Conservation (phyloP, 2,113 vertebrate genomes). For the Hirundichthys speculiger region DNA sequence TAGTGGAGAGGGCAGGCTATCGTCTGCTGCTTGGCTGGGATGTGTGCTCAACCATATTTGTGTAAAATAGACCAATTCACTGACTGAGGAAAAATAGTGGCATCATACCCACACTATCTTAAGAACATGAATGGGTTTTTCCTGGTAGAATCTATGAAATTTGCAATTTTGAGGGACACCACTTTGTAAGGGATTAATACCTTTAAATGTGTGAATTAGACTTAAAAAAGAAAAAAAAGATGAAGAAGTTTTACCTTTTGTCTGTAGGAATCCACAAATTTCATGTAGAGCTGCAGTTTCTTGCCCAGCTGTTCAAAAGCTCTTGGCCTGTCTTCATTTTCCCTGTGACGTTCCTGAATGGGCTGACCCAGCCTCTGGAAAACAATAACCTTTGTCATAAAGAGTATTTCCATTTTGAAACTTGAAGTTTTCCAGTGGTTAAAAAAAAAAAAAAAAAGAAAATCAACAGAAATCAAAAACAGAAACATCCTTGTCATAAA, state of each 20-base stretch:
- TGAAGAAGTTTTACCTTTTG: conserved; percentile 93
- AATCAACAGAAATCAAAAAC: background rate
- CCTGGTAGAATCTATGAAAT: too few relatives aligned
- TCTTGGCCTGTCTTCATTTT: conserved; percentile 92
- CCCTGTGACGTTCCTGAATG: conserved; percentile 89
- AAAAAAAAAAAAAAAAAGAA: too few relatives aligned
- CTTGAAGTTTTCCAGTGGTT: background rate
- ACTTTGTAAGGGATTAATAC: too few relatives aligned
- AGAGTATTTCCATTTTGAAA: background rate
- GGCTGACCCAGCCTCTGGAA: conserved; percentile 90
- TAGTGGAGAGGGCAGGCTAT: too few relatives aligned
- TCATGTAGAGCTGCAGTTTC: conserved; percentile 92
- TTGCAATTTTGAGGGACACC: background rate
- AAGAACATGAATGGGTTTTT: too few relatives aligned
- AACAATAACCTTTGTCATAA: background rate
- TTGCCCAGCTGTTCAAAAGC: conserved; percentile 93
- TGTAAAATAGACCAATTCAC: too few relatives aligned
- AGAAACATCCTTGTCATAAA: background rate
- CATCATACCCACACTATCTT: too few relatives aligned
- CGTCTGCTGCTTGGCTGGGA: too few relatives aligned
- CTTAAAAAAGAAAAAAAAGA: too few relatives aligned
- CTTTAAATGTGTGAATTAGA: too few relatives aligned
- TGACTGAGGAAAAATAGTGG: too few relatives aligned
- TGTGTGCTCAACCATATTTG: too few relatives aligned
- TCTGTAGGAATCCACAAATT: conserved; percentile 90